Base-by-base conservation (phyloP, 1,140 invertebrate genomes). In the Mya arenaria region DNA sequence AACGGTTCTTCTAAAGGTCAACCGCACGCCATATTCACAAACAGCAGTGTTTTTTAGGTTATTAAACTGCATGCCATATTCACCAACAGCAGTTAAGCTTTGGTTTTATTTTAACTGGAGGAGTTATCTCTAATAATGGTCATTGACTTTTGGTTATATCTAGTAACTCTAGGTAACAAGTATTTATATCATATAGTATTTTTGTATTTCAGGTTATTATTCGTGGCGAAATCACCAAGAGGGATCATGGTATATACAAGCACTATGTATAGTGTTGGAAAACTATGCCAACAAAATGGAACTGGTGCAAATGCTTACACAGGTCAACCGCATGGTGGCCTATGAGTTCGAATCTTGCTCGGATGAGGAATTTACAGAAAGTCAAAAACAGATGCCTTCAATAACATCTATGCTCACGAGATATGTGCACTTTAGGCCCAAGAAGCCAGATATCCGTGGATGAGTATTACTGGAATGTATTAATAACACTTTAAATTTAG, bases 231-330 rank as follows among this genome's bases (percentile, higher is more conserved):
- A 99, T 90, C 98, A 97, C 28, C 97, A 96, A 34, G 93, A 92
- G 48, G 92, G 92, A 19, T 98, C 97, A 0, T 99, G 98, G 98
- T 99, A 98, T 89, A 97, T 99, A 93, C 98, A 99, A 94, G 96
- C 97, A 4, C 93, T 99, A 4, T 97, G 97, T 89, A 93, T 95
- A 17, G 97, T 98, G 86, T 91, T 99, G 94, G 78, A 95, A 91
- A 94, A 94, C 86, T 89, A 89, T 74, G 90, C 89, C 8, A 94
- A 82, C 34, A 95, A 96, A 41, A 95, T 95, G 87, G 97, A 99
- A 90, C 93, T 99, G 15, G 91, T 98, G 23, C 97, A 97, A 41
- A 94, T 99, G 78, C 93, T 99, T 52, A 99, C 98, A 19, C 97
- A 97, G 92, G 97, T 99, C 2, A 96, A 95, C 87, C 95, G 96